Conservation (phyloP, 53 echinoderm and acorn worm genomes). For the Echinarachnius parma region DNA sequence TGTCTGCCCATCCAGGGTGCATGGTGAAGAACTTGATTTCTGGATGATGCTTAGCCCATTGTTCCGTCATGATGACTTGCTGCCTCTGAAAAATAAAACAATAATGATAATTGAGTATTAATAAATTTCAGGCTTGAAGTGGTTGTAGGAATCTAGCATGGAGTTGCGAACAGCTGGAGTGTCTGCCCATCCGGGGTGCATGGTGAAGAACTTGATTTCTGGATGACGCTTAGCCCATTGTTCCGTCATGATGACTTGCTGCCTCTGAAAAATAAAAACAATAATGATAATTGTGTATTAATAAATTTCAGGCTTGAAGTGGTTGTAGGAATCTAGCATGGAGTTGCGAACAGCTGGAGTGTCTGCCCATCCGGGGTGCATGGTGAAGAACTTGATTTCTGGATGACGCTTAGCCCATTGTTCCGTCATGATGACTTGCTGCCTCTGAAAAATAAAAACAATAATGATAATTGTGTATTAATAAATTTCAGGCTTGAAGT, state of each 20-base stretch:
- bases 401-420: conserved; percentile 75
- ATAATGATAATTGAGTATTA: no score
- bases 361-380: conserved; percentile 97
- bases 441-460: conserved; percentile 49
- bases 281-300: no score
- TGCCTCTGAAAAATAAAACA: conserved; percentile 57
- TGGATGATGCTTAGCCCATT: conserved; percentile 72
- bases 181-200: conserved; percentile 97
- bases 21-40: conserved; percentile 77
- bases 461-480: no score
- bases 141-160: conserved; percentile 78
- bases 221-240: conserved; percentile 75
- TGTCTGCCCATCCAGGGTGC: conserved; percentile 97
- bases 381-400: conserved; percentile 71
- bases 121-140: no score
- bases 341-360: conserved; percentile 75
- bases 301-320: no score
- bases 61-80: conserved; percentile 88
- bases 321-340: conserved; percentile 78
- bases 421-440: conserved; percentile 90
- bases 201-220: conserved; percentile 71
- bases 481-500: no score
- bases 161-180: conserved; percentile 75
- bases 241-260: conserved; percentile 90
- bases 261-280: conserved; percentile 49